Evolutionary conservation across 2,888 invertebrate genomes (phyloP).

Genomic region (Sminthurinus aureus): DNA sequence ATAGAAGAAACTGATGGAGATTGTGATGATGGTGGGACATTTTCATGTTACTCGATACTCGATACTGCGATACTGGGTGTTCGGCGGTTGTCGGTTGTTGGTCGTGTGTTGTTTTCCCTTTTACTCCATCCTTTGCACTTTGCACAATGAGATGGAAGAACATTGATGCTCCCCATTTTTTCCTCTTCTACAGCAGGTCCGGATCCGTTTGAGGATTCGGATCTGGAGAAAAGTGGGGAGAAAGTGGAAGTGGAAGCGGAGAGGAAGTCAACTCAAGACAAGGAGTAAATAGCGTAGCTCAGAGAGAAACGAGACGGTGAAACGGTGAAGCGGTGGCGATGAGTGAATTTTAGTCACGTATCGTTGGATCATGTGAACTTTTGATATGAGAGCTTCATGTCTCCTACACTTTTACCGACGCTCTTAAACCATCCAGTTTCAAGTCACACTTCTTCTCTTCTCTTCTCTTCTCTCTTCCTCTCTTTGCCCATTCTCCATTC

Average conservation of each 20-base stretch:
- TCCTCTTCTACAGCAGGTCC: not conserved
- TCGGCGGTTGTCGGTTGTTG: not conserved
- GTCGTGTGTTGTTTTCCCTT: not conserved
- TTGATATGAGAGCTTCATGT: constrained; percentile 36
- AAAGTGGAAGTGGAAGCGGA: not conserved
- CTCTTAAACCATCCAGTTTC: constrained; percentile 34
- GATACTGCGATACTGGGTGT: too few species aligned
- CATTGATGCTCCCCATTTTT: not conserved
- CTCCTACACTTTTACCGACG: constrained; percentile 21
- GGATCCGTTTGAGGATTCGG: not conserved
- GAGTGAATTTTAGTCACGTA: constrained; percentile 31
- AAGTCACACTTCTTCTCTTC: constrained; percentile 21
- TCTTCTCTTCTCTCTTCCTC: constrained; percentile 4
- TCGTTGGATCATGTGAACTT: constrained; percentile 34
- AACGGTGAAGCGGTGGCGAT: constrained; percentile 23
- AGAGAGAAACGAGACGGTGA: not conserved
- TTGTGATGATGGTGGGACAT: too few species aligned
- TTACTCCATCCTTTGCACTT: not conserved
- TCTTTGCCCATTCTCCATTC: not conserved
- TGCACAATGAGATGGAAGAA: not conserved
- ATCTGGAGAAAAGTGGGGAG: not conserved
- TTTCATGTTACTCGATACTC: too few species aligned
- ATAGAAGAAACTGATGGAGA: too few species aligned
- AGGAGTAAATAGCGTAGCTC: not conserved
- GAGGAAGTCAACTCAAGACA: not conserved